Evolutionary conservation across 92 coral and sea anemone species (phyloP), one percentile per base, ranked within the genome.

Genomic region (Chrysogorgia sp.): DNA sequence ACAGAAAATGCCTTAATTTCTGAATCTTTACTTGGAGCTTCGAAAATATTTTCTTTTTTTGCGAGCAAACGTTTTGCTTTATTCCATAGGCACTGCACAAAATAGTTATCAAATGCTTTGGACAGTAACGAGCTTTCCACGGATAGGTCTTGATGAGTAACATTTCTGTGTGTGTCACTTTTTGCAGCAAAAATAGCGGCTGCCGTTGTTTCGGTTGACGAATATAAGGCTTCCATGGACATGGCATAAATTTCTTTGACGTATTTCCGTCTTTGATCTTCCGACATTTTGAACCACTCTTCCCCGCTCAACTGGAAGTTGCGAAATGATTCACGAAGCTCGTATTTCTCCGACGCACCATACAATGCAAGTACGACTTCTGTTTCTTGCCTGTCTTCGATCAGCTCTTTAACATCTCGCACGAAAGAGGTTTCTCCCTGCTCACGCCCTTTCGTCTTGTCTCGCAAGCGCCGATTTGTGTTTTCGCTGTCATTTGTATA

Each of bases 211-310:
- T n/a, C n/a, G 21, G 37, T 15, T 34, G 52, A 34, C 40, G 58
- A 23, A 43, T 21, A 17, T 24, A 22, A 49, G 1, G 52, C 59
- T 29, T 68, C 34, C 76, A 68, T 43, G 1, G 23, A 34, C 29
- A 40, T 34, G 52, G 29, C 29, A 58, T 68, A 43, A 68, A 68
- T 14, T 34, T 58, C 53, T 10, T 13, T 19, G 55, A 43, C 34
- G 53, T 68, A 43, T 41, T 52, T 43, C 17, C 58, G 75, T 35
- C 75, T 68, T 53, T 68, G 58, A 34, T 68, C 58, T 40, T 68
- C 75, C 30, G 50, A 29, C 75, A 34, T 68, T 52, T 68, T 57
- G 53, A 43, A 41, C 75, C 75, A 68, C 49, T 68, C 53, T 34
- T 32, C 28, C 10, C 57, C 33, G 19, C 35, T 29, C 33, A 68